Evolutionary conservation across 2,888 invertebrate genomes (phyloP).

Genomic region (Eupithecia insigniata): DNA sequence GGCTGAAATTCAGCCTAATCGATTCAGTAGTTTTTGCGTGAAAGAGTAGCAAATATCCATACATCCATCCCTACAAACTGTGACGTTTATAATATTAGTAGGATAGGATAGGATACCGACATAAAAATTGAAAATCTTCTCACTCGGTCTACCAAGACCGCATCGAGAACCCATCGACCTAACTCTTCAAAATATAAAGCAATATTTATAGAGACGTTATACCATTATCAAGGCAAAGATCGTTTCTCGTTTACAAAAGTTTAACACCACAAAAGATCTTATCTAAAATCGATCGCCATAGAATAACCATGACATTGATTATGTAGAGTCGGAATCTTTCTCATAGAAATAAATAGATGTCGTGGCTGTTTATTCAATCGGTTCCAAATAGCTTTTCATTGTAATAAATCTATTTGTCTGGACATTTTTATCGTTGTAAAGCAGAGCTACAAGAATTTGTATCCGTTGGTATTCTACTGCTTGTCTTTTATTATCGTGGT

Average conservation of each 20-base stretch:
- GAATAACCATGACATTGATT: slow-evolving; percentile 21
- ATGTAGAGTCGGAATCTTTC: neutral
- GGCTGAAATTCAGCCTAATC: too few species aligned
- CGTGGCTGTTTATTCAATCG: slow-evolving; percentile 74
- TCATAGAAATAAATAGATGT: slow-evolving; percentile 33
- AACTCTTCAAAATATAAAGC: neutral
- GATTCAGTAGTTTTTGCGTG: too few species aligned
- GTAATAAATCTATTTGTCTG: slow-evolving; percentile 70
- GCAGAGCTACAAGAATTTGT: slow-evolving; percentile 50
- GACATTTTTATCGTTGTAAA: slow-evolving; percentile 70
- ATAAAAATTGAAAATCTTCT: too few species aligned
- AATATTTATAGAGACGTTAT: neutral
- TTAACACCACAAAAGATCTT: slow-evolving; percentile 17
- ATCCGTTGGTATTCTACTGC: slow-evolving; percentile 52
- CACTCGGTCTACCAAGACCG: too few species aligned
- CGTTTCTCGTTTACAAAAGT: slow-evolving; percentile 10
- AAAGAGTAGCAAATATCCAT: too few species aligned
- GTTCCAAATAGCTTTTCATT: slow-evolving; percentile 65
- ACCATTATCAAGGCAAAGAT: neutral
- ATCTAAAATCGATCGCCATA: slow-evolving; percentile 10
- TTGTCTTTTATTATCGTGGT: neutral
- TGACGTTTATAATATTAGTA: too few species aligned
- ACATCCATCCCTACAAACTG: too few species aligned
- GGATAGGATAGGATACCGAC: too few species aligned
- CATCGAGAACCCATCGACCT: too few species aligned